Percentiles rank a stretch among this genome's conserved stretches.
phyloP scores from a whole-genome alignment of 2,888 invertebrate species.

The Arrhopalites spinosus region DNA sequence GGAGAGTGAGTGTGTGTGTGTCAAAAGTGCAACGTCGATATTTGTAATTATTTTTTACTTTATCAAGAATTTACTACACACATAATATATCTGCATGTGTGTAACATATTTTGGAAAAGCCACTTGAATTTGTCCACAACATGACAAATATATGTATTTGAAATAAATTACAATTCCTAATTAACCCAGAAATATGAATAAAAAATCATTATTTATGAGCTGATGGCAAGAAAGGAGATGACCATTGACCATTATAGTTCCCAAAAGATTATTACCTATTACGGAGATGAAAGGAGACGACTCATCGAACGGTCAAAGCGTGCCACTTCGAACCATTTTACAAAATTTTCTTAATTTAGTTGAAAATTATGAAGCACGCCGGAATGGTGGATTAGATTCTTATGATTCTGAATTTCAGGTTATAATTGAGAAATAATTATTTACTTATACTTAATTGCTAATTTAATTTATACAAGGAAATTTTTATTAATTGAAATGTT shows the following conservation, averaged over 20 bases:
- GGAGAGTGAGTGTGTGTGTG: too few species aligned
- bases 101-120: too few species aligned
- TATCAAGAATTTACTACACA: too few species aligned
- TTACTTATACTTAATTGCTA: background rate
- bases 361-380: constrained; percentile 60
- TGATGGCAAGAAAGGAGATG: background rate
- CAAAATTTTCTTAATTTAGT: constrained; percentile 62
- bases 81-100: too few species aligned
- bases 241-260: background rate
- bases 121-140: too few species aligned
- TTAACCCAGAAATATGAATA: background rate
- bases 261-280: background rate
- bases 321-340: constrained; percentile 60
- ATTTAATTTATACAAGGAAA: background rate
- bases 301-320: constrained; percentile 55
- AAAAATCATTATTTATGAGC: background rate
- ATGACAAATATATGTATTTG: too few species aligned
- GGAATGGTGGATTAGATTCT: constrained; percentile 57
- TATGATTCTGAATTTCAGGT: constrained; percentile 63
- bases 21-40: too few species aligned
- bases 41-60: too few species aligned
- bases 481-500: background rate
- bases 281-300: constrained; percentile 59
- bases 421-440: constrained; percentile 35
- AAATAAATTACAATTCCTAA: too few species aligned